Conservation (phyloP, 2,113 vertebrate species). For the Hippocampus guttulatus region DNA sequence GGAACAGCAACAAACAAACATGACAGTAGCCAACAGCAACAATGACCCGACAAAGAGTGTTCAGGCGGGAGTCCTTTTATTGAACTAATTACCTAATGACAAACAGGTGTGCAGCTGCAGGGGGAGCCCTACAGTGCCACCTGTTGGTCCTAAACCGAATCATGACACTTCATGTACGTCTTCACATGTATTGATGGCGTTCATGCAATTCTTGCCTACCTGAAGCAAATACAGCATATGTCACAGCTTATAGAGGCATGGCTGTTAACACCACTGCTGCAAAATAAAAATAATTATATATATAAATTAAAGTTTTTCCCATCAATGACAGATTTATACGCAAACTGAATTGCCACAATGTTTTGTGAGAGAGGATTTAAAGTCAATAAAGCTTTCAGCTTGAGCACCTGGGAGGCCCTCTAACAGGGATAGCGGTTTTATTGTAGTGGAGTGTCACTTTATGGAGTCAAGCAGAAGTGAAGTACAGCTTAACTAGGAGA, state of each 20-base stretch:
- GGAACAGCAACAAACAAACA: no score
- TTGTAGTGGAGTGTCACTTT: constrained; percentile 28
- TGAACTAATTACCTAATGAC: no score
- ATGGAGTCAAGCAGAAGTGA: constrained; percentile 32
- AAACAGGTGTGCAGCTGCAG: no score
- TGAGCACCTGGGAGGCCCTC: constrained; percentile 1
- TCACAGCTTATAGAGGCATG: constrained; percentile 7
- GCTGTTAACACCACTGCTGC: constrained; percentile 17
- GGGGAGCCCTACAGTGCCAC: no score
- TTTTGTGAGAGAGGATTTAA: constrained; percentile 3
- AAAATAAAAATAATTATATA: not conserved
- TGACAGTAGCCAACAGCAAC: no score
- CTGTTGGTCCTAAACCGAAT: no score
- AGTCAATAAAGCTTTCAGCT: constrained; percentile 3
- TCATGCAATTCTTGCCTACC: constrained; percentile 12
- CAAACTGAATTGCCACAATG: not conserved
- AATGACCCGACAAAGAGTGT: no score
- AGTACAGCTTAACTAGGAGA: constrained; percentile 38
- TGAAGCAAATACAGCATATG: constrained; percentile 17
- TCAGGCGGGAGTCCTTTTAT: no score
- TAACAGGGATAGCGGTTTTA: constrained; percentile 23
- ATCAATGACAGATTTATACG: constrained; percentile 26
- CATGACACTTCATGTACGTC: not conserved
- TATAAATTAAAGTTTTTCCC: not conserved
- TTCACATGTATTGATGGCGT: not conserved